Conservation (phyloP, 2,888 invertebrate species). For the Aleiodes alternator region DNA sequence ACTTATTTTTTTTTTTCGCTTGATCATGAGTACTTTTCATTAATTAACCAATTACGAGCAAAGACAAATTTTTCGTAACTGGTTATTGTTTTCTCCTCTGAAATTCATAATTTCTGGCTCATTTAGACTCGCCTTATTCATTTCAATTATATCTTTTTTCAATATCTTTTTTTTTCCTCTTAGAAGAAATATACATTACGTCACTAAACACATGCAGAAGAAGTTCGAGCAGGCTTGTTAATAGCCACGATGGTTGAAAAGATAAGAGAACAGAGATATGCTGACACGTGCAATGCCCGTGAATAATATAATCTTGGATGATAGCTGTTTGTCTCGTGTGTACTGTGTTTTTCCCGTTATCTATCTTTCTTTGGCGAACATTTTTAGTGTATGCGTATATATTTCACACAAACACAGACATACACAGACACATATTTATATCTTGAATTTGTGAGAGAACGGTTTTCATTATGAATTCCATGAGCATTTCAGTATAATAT, state of each 20-base stretch:
- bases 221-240: not conserved
- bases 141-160: not conserved
- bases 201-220: constrained; percentile 21
- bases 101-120: not conserved
- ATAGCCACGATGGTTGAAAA: constrained; percentile 14
- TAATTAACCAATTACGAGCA: constrained; percentile 29
- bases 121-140: not conserved
- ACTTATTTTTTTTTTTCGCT: too few species aligned
- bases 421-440: constrained; percentile 10
- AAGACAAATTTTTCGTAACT: constrained; percentile 33
- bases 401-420: too few species aligned
- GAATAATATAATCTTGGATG: constrained; percentile 27
- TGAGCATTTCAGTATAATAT: constrained; percentile 20
- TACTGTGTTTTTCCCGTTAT: constrained; percentile 19
- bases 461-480: constrained; percentile 23
- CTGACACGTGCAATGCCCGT: constrained; percentile 34
- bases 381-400: not conserved
- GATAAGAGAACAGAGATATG: constrained; percentile 9
- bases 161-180: not conserved
- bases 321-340: not conserved
- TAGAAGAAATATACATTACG: constrained; percentile 10
- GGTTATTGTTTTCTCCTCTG: not conserved
- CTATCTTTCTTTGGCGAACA: constrained; percentile 30
- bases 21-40: not conserved
- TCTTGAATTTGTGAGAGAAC: constrained; percentile 4